A percentile compares a stretch with the other conserved stretches of the same genome.
These are phyloP conservation scores for Patella depressa DNA, from an alignment of 2,888 invertebrate genomes.

Conservation along the genomic window DNA sequence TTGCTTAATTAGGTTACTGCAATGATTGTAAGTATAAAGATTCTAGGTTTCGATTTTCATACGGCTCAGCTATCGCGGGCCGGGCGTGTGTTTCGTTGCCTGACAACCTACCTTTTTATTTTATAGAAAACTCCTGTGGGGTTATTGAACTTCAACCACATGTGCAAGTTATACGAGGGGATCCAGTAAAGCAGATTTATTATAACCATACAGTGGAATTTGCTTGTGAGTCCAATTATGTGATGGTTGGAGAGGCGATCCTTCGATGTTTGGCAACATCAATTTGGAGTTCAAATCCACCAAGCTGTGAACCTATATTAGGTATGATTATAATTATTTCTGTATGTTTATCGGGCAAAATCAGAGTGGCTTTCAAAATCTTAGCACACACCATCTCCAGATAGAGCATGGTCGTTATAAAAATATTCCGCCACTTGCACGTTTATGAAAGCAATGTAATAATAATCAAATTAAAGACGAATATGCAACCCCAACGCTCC, in stretches of 20 bases:
- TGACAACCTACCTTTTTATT: not conserved
- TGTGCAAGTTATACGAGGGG: conserved; percentile 16
- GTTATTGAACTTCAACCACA: not conserved
- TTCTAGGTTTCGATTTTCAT: too few species aligned
- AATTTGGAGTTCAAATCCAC: conserved; percentile 43
- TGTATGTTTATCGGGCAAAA: conserved; percentile 4
- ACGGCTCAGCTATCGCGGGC: too few species aligned
- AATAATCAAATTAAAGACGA: too few species aligned
- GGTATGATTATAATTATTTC: conserved; percentile 15
- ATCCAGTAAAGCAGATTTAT: conserved; percentile 16
- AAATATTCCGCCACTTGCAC: conserved; percentile 15
- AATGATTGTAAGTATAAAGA: too few species aligned
- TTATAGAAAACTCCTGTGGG: conserved; percentile 20
- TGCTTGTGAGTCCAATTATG: conserved; percentile 52
- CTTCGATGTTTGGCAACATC: conserved; percentile 56
- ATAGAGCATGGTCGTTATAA: conserved; percentile 11
- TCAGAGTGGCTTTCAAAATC: not conserved
- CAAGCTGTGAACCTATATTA: conserved; percentile 20
- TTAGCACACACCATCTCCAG: too few species aligned
- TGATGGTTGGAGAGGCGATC: conserved; percentile 46
- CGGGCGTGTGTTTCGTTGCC: too few species aligned
- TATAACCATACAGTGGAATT: conserved; percentile 41
- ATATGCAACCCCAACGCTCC: too few species aligned
- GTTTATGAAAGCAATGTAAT: conserved; percentile 3
- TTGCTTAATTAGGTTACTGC: too few species aligned